Base-by-base conservation (phyloP, 1,140 invertebrate genomes). In the Drosophila athabasca region DNA sequence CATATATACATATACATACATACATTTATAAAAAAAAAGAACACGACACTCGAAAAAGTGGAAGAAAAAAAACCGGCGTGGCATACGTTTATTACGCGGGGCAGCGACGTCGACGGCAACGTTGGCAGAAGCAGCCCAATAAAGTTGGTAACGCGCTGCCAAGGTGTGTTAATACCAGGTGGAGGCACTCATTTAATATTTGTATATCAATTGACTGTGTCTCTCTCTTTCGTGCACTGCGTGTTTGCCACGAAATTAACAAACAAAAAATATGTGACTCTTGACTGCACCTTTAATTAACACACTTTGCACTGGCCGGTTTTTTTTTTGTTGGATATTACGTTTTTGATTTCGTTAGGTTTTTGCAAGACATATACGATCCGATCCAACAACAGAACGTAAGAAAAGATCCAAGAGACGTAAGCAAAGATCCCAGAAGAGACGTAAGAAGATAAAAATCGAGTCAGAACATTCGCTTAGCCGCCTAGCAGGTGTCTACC, bases 61-160 rank as follows among this genome's bases (percentile, higher is more conserved):
- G 6, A 64, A 55, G 15, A 52, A 43, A 31, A 77, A 77, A 82
- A 77, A 82, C 64, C 79, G 79, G 79, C 79, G 79, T 82, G 79
- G 79, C 79, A 82, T 31, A 65, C 61, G 35, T 39, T 11, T 9
- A 4, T 39, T 39, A 39, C 35, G 35, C 35, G 35, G 35, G 35
- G 35, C 35, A 13, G 35, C 11, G 35, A 39, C 35, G 35, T 11
- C 9, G 0, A 39, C 35, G 35, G 35, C 35, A 13, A 39, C 35
- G 35, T 64, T 39, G 35, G 35, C 35, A 39, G 35, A 11, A 39
- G 35, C 11, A 39, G 35, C 35, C 5, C 11, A 39, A 39, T 39
- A 39, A 39, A 13, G 35, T 39, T 39, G 35, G 35, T 39, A 39
- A 13, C 35, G 35, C 35, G 11, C 35, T 39, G 35, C 35, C 35